Evolutionary conservation across 1,140 invertebrate species (phyloP).

Genomic region (Coenobita brevimanus): DNA sequence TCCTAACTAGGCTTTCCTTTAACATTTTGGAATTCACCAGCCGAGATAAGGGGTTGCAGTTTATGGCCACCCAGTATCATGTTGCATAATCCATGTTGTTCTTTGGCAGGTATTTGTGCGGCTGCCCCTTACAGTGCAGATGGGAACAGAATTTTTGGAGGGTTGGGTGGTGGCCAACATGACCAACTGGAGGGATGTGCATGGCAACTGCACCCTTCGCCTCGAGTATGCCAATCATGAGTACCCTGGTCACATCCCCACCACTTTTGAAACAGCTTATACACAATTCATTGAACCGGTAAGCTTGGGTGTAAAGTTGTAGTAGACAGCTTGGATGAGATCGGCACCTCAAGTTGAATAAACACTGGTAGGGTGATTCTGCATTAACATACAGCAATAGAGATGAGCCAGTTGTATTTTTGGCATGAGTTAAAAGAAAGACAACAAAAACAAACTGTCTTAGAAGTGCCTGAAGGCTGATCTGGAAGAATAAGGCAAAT

Average conservation of each 20-base stretch:
- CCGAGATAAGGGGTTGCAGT: neutral
- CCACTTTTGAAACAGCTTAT: conserved; percentile 27
- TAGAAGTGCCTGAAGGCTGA: no score
- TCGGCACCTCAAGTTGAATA: no score
- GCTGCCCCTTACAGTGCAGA: conserved; percentile 72
- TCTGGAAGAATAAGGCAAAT: no score
- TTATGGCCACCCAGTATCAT: neutral
- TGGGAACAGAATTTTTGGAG: conserved; percentile 72
- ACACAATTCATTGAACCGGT: conserved; percentile 48
- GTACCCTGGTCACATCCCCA: neutral
- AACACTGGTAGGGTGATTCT: no score
- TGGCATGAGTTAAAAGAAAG: no score
- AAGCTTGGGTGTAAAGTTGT: no score
- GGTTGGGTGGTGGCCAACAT: conserved; percentile 81
- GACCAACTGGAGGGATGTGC: conserved; percentile 76
- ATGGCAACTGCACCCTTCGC: conserved; percentile 63
- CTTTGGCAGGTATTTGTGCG: conserved; percentile 89
- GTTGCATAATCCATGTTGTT: neutral
- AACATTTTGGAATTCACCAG: no score
- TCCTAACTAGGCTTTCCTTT: no score
- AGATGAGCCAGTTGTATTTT: no score
- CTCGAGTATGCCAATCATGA: conserved; percentile 50
- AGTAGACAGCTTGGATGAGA: no score
- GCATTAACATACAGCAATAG: no score
- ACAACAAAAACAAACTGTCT: no score